These are phyloP conservation scores for Thalassarche chlororhynchos DNA, from an alignment of 2,113 vertebrate species.

Conservation along the genomic window DNA sequence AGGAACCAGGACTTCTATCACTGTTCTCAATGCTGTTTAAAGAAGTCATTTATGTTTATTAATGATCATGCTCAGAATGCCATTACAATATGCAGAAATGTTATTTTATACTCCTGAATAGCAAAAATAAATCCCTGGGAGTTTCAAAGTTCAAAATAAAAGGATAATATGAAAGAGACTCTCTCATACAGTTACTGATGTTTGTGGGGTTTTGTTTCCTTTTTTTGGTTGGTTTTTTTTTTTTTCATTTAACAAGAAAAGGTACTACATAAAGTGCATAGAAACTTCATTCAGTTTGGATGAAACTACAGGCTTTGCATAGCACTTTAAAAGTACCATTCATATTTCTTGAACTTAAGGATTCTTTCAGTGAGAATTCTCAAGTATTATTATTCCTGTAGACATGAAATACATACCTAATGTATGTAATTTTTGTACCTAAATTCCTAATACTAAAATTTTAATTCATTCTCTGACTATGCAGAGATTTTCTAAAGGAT, in stretches of 20 bases:
- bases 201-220: neutral
- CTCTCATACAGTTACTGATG: neutral
- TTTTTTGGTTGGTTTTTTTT: neutral
- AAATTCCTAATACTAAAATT: neutral
- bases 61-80: neutral
- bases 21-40: neutral
- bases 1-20: neutral
- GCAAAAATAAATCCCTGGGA: neutral
- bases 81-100: neutral
- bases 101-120: neutral
- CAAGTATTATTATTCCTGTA: neutral
- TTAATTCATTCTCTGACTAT: neutral
- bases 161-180: neutral
- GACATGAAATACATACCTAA: neutral
- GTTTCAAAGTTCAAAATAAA: neutral
- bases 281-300: neutral
- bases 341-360: neutral
- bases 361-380: neutral
- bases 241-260: neutral
- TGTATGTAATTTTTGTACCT: neutral
- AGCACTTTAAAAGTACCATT: neutral
- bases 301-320: neutral
- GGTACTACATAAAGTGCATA: neutral
- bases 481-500: neutral
- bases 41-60: neutral